Base-by-base conservation (phyloP, 2,113 vertebrate species). In the Colius striatus region DNA sequence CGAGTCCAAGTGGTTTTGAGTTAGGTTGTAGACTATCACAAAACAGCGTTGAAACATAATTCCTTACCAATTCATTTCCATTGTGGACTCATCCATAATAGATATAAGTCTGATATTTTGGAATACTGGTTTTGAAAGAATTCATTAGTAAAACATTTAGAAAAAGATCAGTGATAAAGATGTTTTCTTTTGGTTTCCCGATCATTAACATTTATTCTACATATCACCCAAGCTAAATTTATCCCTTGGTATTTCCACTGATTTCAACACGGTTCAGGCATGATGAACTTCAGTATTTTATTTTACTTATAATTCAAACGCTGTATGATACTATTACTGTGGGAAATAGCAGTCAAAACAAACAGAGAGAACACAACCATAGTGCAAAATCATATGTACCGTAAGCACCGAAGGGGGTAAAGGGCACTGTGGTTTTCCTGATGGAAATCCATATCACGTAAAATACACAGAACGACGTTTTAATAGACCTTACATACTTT, bases 201-300 rank as follows among this genome's bases (percentile, higher is more conserved):
- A 85, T 87, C 95, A 95, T 79, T 89, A 94, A 65, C 68, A 23
- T 47, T 91, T 86, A 62, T 92, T 65, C 66, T 57, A 45, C 71
- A n/a, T 75, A 89, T 91, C 57, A 47, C 13, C 45, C 30, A 62
- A 82, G n/a, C 66, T 94, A 94, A 97, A 95, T 84, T 84, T 95
- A 76, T 79, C 62, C 29, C 55, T 80, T 94, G 90, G 34, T 86
- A 94, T 94, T 91, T 95, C 63, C 61, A 84, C 25, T 19, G 29
- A 71, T 92, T 92, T 82, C 62, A 76, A 23, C 22, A 70, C 17
- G 75, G 61, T 76, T 92, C 66, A 84, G n/a, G 36, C 50, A 57
- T 50, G 41, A 43, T 76, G 50, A 87, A 83, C 54, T 73, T 66
- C 45, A 48, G 18, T 4, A 16, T 27, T 55, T 88, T 71, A 45